phyloP scores from a whole-genome alignment of 2,113 vertebrate genomes.

The Dicrurus megarhynchus region DNA sequence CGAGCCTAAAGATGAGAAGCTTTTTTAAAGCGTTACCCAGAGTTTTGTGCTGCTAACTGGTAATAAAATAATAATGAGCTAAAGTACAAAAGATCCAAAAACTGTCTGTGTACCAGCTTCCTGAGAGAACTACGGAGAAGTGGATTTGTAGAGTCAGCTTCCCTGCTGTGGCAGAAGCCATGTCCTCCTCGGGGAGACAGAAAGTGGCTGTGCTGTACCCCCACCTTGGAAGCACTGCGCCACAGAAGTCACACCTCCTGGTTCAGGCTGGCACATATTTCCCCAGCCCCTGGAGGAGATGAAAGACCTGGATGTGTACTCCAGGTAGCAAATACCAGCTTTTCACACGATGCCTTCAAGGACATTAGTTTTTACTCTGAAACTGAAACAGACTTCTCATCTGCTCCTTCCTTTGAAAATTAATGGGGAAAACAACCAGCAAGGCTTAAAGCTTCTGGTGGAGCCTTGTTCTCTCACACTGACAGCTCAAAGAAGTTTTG shows the following conservation, averaged over 20 bases:
- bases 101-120: background rate
- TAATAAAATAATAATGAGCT: background rate
- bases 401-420: background rate
- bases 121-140: background rate
- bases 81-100: background rate
- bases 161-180: background rate
- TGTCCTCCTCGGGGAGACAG: fast-evolving
- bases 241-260: fast-evolving
- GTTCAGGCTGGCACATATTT: background rate
- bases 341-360: background rate
- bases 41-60: background rate
- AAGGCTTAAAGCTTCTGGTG: background rate
- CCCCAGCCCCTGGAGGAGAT: fast-evolving
- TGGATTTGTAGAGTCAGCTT: background rate
- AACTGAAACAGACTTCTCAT: background rate
- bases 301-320: background rate
- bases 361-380: background rate
- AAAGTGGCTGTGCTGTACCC: background rate
- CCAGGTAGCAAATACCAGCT: background rate
- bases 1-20: background rate
- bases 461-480: background rate
- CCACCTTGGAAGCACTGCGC: fast-evolving
- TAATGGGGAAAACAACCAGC: background rate
- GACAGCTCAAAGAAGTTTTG: background rate
- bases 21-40: background rate